Base-by-base conservation (phyloP, 2,888 invertebrate species). In the Toxonevra muliebris region DNA sequence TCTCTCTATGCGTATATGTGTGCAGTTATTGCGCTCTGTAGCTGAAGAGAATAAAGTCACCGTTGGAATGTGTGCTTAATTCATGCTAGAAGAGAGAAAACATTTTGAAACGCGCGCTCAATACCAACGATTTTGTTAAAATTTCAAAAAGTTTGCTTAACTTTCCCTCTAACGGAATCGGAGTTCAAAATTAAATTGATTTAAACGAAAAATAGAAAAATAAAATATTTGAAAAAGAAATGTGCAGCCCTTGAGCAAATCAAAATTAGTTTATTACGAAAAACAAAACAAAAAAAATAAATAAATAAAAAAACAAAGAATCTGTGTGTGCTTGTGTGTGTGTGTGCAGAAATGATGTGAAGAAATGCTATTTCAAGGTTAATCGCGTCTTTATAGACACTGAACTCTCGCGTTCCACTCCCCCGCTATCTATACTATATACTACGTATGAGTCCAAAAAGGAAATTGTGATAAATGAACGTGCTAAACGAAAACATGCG, bases 321-420 rank as follows among this genome's bases (percentile, higher is more conserved):
- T 3, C 54, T 45, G 30, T 30, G 30, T 30, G 30, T 30, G 30
- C 30, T 30, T 45, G 43, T 20, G 54, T 45, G 43, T 20, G 54
- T 45, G 52, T 63, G 13, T 15, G 30, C 45, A 55, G 42, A 45
- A 17, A 63, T 55, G 54, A 55, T 10, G 42, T 43, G 30, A 30
- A 30, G 30, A 48, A 48, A 65, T 65, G 58, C 20, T 57, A 40
- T 65, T 57, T 65, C 64, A 65, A 65, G 64, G 58, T 65, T 65
- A 65, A 58, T 58, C 50, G 48, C 30, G 57, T 57, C 57, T 57
- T n/a, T n/a, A n/a, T n/a, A n/a, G n/a, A n/a, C n/a, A n/a, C 30
- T 4, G 30, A 30, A 30, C 30, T 30, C 30, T 7, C 30, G 30
- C 30, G 30, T 30, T 7, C 7, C 30, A 30, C 30, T 30, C 30